Conservation (phyloP, 2,888 invertebrate species). For the Dusona sp. region DNA sequence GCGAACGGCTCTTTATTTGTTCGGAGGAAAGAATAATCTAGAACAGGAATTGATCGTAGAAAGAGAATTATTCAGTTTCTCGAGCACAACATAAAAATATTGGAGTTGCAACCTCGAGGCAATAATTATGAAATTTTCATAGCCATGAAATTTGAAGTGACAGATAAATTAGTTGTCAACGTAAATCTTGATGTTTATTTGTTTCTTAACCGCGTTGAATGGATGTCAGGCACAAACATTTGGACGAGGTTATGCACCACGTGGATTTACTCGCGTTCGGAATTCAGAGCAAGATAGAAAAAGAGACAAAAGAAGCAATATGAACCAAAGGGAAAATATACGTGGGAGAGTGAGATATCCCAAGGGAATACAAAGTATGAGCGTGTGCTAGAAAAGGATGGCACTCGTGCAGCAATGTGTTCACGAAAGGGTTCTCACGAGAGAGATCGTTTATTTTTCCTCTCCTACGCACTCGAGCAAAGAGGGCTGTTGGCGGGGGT, state of each 20-base stretch:
- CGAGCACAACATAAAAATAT: neutral
- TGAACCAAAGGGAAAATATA: slow-evolving; percentile 48
- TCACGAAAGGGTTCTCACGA: slow-evolving; percentile 79
- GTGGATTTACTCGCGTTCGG: slow-evolving; percentile 42
- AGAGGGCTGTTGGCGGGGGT: slow-evolving; percentile 68
- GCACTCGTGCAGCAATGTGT: slow-evolving; percentile 47
- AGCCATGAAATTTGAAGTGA: neutral
- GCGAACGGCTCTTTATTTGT: too few relatives aligned
- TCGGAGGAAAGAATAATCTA: too few relatives aligned
- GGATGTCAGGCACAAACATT: slow-evolving; percentile 45
- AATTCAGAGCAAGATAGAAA: slow-evolving; percentile 64
- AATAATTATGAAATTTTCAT: neutral
- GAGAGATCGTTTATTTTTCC: slow-evolving; percentile 80
- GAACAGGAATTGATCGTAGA: too few relatives aligned
- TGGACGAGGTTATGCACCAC: slow-evolving; percentile 45
- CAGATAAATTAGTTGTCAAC: slow-evolving; percentile 19
- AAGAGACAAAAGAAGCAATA: slow-evolving; percentile 40
- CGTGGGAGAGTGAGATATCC: slow-evolving; percentile 72
- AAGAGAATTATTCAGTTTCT: too few relatives aligned
- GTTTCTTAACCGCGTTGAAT: slow-evolving; percentile 37
- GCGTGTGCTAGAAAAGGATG: slow-evolving; percentile 62
- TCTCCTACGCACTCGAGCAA: slow-evolving; percentile 76
- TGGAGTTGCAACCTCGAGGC: neutral
- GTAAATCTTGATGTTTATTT: slow-evolving; percentile 18
- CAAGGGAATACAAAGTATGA: slow-evolving; percentile 64